These are phyloP conservation scores for Rousettus madagascariensis DNA, from an alignment of 2,797 vertebrate genomes.

Conservation along the genomic window DNA sequence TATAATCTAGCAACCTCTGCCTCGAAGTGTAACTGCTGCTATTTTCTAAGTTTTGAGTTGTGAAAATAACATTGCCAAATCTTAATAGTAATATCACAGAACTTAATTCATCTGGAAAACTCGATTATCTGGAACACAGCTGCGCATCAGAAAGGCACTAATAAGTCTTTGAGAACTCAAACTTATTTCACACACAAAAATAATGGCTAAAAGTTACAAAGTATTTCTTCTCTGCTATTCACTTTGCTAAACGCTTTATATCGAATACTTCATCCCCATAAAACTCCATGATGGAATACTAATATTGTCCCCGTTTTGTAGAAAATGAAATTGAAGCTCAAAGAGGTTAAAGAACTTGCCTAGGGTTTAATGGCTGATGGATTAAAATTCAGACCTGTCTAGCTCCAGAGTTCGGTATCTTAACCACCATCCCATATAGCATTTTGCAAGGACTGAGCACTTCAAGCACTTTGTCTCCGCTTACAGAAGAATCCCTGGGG, in stretches of 20 bases:
- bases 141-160: not conserved
- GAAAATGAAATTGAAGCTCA: not conserved
- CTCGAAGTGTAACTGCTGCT: not conserved
- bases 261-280: not conserved
- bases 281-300: not conserved
- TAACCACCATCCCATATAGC: not conserved
- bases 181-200: not conserved
- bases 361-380: not conserved
- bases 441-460: not conserved
- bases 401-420: not conserved
- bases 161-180: slow-evolving; percentile 5
- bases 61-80: slow-evolving; percentile 3
- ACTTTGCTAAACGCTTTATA: not conserved
- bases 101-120: not conserved
- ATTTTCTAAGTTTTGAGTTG: slow-evolving; percentile 1
- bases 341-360: not conserved
- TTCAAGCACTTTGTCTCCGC: not conserved
- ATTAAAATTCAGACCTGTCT: not conserved
- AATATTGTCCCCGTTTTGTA: not conserved
- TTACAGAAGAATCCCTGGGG: not conserved
- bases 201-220: not conserved
- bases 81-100: not conserved
- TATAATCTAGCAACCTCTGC: not conserved
- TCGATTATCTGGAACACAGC: not conserved
- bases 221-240: not conserved